Evolutionary conservation across 1,140 invertebrate genomes (phyloP).

Genomic region (Drosophila littoralis): DNA sequence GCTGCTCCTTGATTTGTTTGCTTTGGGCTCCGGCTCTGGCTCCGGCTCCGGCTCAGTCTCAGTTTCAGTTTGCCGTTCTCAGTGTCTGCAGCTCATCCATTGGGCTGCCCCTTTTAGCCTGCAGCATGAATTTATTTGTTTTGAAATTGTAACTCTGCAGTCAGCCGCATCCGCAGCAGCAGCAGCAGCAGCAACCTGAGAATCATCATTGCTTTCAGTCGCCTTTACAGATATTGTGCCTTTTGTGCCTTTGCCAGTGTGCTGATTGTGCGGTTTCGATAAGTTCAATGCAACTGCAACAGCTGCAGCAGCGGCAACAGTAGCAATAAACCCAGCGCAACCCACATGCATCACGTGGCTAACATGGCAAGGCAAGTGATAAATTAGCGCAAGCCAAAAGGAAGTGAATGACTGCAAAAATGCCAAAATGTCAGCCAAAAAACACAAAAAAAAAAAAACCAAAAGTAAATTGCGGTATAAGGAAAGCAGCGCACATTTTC

Average conservation of each 20-base stretch:
- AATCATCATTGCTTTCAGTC: conserved; percentile 44
- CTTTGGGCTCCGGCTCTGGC: conserved; percentile 38
- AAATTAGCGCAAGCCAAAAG: conserved; percentile 44
- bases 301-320: conserved; percentile 45
- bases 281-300: conserved; percentile 73
- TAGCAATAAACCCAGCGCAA: conserved; percentile 34
- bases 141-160: conserved; percentile 80
- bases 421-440: conserved; percentile 29
- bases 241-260: conserved; percentile 42
- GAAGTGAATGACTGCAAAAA: conserved; percentile 16
- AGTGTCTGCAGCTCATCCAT: conserved; percentile 35
- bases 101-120: conserved; percentile 77
- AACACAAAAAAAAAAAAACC: conserved; percentile 11
- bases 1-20: conserved; percentile 80
- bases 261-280: conserved; percentile 81
- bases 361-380: conserved; percentile 38
- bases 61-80: conserved; percentile 41
- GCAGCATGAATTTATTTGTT: conserved; percentile 81
- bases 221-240: conserved; percentile 61
- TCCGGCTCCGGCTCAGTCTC: conserved; percentile 21
- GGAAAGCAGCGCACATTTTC: conserved; percentile 46
- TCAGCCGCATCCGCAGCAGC: conserved; percentile 45
- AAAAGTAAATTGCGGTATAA: conserved; percentile 42
- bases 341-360: conserved; percentile 52
- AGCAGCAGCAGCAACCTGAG: conserved; percentile 16